Evolutionary conservation across 1,140 invertebrate genomes (phyloP), one percentile per base, ranked within the genome.

Genomic region (Potamilus streckersoni): DNA sequence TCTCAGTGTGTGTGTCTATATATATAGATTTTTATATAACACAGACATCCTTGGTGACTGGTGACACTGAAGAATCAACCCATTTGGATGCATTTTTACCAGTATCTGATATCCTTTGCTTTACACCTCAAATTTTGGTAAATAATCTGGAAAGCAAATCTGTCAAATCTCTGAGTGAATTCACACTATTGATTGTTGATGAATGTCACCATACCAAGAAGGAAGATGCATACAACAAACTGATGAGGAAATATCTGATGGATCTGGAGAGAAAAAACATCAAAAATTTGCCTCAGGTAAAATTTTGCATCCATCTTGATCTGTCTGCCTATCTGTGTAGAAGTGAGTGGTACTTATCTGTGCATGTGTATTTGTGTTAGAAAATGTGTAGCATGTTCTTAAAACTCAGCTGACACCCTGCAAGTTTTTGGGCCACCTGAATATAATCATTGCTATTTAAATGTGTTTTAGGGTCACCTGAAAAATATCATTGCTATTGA

Each of bases 131-230:
- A 76, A 82, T 84, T 55, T 72, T 85, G 58, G 59, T 83, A 27
- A 83, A 85, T 62, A 80, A 80, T 59, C 55, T 86, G 59, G 69
- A 60, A n/a, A 61, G 61, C 49, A 65, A 79, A n/a, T 74, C 77
- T 56, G 70, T 85, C 27, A 64, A 70, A 13, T 71, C 73, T n/a
- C 68, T 85, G 16, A 59, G 17, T 13, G 73, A 55, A 16, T 83
- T 87, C 74, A 73, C 79, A 15, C 72, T 87, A 59, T 60, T 87
- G n/a, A 78, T 87, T 15, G 80, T 87, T 69, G 88, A 89, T 78
- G 88, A 89, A 71, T 89, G 88, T 78, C 88, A 89, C 65, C 86
- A 89, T 69, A 84, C 87, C 15, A 74, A 69, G 13, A 85, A 87
- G 59, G 82, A 83, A 4, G 82, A 87, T 67, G 82, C 87, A 0